These are phyloP conservation scores for Notechis scutatus DNA, from an alignment of 2,113 vertebrate genomes.

Conservation along the genomic window DNA sequence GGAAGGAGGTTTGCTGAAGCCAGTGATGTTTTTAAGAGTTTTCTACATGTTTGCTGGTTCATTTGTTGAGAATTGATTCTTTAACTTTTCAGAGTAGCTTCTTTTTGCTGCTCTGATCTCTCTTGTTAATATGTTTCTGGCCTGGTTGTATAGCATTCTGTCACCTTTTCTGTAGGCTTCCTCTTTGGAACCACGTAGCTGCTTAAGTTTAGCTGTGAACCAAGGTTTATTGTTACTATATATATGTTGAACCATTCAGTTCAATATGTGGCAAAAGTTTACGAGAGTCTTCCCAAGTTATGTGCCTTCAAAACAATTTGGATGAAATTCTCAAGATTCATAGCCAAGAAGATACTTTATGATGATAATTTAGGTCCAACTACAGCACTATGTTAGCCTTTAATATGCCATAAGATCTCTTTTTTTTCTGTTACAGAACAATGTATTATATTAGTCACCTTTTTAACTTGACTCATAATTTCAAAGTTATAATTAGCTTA, in stretches of 20 bases:
- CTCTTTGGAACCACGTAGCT: too few relatives aligned
- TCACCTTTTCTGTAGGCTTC: too few relatives aligned
- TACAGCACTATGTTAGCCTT: background rate
- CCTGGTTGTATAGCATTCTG: too few relatives aligned
- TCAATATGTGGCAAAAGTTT: background rate
- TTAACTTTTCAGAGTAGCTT: too few relatives aligned
- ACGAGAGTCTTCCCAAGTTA: background rate
- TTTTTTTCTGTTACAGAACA: background rate
- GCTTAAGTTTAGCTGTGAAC: too few relatives aligned
- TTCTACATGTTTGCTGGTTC: too few relatives aligned
- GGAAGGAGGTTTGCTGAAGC: too few relatives aligned
- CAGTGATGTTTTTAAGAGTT: too few relatives aligned
- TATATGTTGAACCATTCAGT: background rate
- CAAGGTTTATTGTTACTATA: too few relatives aligned
- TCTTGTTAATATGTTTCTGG: too few relatives aligned
- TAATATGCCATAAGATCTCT: background rate
- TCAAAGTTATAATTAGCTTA: background rate
- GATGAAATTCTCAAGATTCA: background rate
- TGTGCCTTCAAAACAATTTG: background rate
- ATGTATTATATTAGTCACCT: background rate
- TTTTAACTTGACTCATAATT: background rate
- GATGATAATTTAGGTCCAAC: background rate
- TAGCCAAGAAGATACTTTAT: background rate
- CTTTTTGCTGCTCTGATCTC: too few relatives aligned
- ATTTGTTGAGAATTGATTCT: too few relatives aligned